A percentile compares a stretch with the other conserved stretches of the same genome.
Conservation (phyloP, 1,140 invertebrate species). For the Drosophila guanche region DNA sequence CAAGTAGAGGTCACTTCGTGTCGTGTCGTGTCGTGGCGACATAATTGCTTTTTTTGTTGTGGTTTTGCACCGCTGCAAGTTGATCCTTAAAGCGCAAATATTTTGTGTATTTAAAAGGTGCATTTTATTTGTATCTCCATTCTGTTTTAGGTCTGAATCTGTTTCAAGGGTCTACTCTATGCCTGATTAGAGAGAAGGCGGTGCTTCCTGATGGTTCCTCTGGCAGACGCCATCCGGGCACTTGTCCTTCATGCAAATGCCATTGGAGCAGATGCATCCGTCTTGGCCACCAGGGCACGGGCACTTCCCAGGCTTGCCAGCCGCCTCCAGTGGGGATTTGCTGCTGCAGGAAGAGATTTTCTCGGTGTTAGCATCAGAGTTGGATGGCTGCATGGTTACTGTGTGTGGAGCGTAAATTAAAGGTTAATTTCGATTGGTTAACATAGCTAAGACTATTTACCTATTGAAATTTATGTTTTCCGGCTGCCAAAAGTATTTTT, state of each 20-base stretch:
- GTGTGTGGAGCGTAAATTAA: too few relatives aligned
- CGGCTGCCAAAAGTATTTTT: background rate
- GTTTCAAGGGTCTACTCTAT: background rate
- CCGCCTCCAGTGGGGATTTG: too few relatives aligned
- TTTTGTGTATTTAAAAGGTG: background rate
- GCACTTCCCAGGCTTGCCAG: too few relatives aligned
- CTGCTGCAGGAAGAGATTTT: too few relatives aligned
- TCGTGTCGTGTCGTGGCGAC: slow-evolving; percentile 39
- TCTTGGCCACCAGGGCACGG: background rate
- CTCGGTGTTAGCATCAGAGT: too few relatives aligned
- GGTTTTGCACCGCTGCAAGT: slow-evolving; percentile 1
- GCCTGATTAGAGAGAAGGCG: too few relatives aligned
- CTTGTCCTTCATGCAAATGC: background rate
- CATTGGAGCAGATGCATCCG: background rate
- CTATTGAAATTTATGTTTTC: background rate
- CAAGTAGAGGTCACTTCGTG: slow-evolving; percentile 30
- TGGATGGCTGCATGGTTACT: too few relatives aligned
- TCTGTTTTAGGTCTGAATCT: too few relatives aligned
- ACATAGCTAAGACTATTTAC: too few relatives aligned
- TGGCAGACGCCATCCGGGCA: slow-evolving; percentile 4
- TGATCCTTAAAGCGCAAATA: slow-evolving; percentile 23
- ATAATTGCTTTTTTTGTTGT: slow-evolving; percentile 68
- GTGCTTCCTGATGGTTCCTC: background rate
- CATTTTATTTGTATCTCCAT: too few relatives aligned
- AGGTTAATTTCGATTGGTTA: too few relatives aligned